These are phyloP conservation scores for Acanthoscelides obtectus DNA, from an alignment of 2,888 invertebrate species.

Conservation along the genomic window DNA sequence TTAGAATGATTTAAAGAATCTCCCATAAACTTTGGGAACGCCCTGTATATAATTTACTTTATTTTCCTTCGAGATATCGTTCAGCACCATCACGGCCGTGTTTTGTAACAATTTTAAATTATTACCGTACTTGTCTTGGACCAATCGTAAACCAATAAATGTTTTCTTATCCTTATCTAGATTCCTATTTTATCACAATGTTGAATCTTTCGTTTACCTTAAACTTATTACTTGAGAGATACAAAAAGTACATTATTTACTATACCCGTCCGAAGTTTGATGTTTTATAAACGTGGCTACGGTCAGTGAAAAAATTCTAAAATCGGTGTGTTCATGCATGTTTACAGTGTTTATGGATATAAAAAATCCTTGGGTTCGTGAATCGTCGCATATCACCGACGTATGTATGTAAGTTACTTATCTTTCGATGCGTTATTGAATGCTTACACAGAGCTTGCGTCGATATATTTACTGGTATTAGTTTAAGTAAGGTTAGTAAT, in stretches of 20 bases:
- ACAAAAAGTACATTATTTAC: not conserved
- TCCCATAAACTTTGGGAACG: no score
- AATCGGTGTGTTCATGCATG: not conserved
- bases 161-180: not conserved
- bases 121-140: not conserved
- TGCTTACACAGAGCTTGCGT: no score
- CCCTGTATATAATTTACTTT: no score
- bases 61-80: no score
- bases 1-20: no score
- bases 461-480: no score
- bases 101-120: not conserved
- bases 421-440: not conserved
- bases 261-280: not conserved
- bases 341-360: not conserved
- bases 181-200: not conserved
- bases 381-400: not conserved
- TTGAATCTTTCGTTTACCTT: not conserved
- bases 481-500: no score
- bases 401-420: not conserved
- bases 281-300: not conserved
- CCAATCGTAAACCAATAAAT: not conserved
- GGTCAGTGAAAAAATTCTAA: not conserved
- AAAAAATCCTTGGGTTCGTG: no score
- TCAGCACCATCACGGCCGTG: not conserved
- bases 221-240: not conserved